Base-by-base conservation (phyloP, 2,113 vertebrate species). In the Cryptotis parvus region DNA sequence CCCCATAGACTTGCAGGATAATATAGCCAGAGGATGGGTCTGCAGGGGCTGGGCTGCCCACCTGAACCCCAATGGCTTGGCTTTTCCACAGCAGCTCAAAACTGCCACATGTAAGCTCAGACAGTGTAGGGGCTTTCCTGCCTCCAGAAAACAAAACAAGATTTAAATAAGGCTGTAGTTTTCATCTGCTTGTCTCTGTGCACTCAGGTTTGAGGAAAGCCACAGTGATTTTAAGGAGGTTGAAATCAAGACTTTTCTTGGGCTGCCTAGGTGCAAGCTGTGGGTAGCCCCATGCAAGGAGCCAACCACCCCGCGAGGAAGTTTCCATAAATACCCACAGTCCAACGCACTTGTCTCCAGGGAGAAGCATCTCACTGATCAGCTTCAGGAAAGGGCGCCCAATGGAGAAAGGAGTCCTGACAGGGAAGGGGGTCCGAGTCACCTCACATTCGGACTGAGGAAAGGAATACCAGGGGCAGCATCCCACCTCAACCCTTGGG, bases 31-130 rank as follows among this genome's bases (percentile, higher is more conserved):
- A 82, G 94, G 84, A 94, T 89, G 89, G 82, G 81, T 49, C 65
- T 77, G 70, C 89, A 68, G 82, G 26, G 1, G 68, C 70, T 69
- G 87, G 83, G 87, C 92, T 80, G 91, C 4, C n/a, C 91, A 89
- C 91, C 92, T 75, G 88, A 96, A 96, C 94, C 84, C 87, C 43
- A 0, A 29, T 0, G 78, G 75, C 94, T 83, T 85, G 90, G 91
- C 94, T 92, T 92, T 84, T 90, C 70, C 29, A 58, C 74, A 65
- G 72, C 74, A 65, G 82, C 89, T 85, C 3, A 9, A 76, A 87
- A 70, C 65, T 63, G 92, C 87, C 83, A 84, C 79, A 63, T 66
- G 65, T 22, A 85, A 94, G 90, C 52, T 90, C 33, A 70, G 78
- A 93, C 72, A 93, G 72, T 43, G 55, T 31, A n/a, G 10, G 52